Percentiles rank a stretch among this genome's conserved stretches.
Evolutionary conservation across 2,888 invertebrate species (phyloP).

Genomic region (Polydrusus tereticollis): DNA sequence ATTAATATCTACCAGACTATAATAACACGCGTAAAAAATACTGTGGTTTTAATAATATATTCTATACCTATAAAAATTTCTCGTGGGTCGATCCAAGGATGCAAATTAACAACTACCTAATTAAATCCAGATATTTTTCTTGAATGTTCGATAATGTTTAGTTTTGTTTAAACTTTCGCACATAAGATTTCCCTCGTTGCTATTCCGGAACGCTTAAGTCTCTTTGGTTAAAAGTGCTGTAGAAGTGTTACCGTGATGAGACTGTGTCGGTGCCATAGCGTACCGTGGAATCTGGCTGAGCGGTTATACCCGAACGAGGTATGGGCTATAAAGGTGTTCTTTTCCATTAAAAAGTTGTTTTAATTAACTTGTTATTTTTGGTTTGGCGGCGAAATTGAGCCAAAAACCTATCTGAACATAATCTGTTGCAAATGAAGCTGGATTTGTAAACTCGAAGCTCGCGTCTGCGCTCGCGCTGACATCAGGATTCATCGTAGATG

Average conservation of each 20-base stretch:
- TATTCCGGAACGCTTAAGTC: too few species aligned
- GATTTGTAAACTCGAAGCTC: too few species aligned
- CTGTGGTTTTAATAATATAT: neutral
- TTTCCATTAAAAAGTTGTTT: too few species aligned
- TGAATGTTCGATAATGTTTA: constrained; percentile 21
- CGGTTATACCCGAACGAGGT: constrained; percentile 37
- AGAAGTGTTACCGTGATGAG: too few species aligned
- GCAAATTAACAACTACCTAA: constrained; percentile 27
- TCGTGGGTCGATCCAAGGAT: constrained; percentile 38
- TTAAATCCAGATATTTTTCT: constrained; percentile 13
- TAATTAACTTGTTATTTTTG: too few species aligned
- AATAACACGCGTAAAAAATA: neutral
- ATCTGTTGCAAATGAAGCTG: too few species aligned
- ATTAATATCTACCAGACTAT: neutral
- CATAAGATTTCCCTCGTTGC: too few species aligned
- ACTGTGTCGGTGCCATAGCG: constrained; percentile 18
- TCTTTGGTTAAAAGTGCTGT: too few species aligned
- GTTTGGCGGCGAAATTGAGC: too few species aligned
- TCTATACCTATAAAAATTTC: neutral
- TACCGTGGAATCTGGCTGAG: constrained; percentile 33
- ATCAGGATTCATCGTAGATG: too few species aligned
- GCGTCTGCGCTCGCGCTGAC: too few species aligned
- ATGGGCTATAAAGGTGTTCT: neutral
- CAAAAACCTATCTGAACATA: too few species aligned
- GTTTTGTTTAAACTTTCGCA: neutral